Evolutionary conservation across 1,140 invertebrate genomes (phyloP).

Genomic region (Cyrtorhinus lividipennis): DNA sequence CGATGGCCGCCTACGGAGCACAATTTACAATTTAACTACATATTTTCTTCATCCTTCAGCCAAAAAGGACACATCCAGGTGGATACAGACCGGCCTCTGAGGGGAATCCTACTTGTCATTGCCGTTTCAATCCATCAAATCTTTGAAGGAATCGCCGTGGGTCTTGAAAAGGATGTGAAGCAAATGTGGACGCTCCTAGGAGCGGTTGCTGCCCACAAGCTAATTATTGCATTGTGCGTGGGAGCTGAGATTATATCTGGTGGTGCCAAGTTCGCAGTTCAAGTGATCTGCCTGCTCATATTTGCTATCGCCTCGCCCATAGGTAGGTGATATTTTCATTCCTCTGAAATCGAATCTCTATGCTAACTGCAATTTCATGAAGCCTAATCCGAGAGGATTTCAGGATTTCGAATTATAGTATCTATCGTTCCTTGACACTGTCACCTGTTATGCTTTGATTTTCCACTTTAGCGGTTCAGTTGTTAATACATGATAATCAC

Average conservation of each 20-base stretch:
- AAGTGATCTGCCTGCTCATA: conserved; percentile 33
- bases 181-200: conserved; percentile 48
- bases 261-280: conserved; percentile 27
- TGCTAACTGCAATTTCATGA: no score
- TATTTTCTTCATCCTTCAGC: no score
- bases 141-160: conserved; percentile 50
- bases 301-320: conserved; percentile 39
- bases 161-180: conserved; percentile 35
- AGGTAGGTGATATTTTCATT: no score
- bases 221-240: conserved; percentile 41
- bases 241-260: conserved; percentile 35
- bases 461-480: no score
- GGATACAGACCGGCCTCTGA: conserved; percentile 23
- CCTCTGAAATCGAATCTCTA: no score
- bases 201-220: conserved; percentile 45
- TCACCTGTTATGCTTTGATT: no score
- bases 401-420: no score
- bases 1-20: no score
- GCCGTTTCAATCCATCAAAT: conserved; percentile 48
- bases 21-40: no score
- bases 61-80: conserved; percentile 12
- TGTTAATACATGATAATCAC: no score
- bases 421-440: no score
- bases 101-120: conserved; percentile 37
- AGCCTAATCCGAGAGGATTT: no score